Conservation (phyloP, 1,140 invertebrate genomes). For the Ceratina japonica region DNA sequence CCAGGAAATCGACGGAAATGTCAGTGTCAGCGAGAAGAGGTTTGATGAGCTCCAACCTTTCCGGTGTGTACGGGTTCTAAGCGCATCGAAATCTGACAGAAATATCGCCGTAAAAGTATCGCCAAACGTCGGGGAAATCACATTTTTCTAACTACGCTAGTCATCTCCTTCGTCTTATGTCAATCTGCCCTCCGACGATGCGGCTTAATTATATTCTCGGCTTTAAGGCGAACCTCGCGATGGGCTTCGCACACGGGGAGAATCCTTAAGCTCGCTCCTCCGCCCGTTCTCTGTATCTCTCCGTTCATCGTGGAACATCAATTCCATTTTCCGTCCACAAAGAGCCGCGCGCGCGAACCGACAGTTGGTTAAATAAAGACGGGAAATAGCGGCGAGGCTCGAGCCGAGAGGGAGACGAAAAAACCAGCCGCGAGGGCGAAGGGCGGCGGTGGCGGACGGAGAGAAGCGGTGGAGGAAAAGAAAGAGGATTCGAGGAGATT, state of each 20-base stretch:
- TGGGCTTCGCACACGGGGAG: neutral
- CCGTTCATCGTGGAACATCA: slow-evolving; percentile 49
- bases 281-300: slow-evolving; percentile 13
- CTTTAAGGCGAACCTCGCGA: neutral
- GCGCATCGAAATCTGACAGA: neutral
- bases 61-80: slow-evolving; percentile 1
- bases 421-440: neutral
- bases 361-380: neutral
- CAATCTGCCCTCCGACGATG: neutral
- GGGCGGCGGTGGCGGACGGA: slow-evolving; percentile 14
- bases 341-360: neutral
- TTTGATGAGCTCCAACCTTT: slow-evolving; percentile 19
- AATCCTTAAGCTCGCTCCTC: slow-evolving; percentile 1
- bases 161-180: neutral
- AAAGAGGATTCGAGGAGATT: slow-evolving; percentile 72
- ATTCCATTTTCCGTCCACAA: slow-evolving; percentile 59
- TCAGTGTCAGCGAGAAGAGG: slow-evolving; percentile 29
- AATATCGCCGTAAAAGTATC: neutral
- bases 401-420: slow-evolving; percentile 12
- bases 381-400: neutral
- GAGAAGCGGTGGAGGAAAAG: slow-evolving; percentile 46
- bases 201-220: slow-evolving; percentile 27
- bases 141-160: no score
- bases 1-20: slow-evolving; percentile 47
- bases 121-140: no score